Conservation (phyloP, 2,113 vertebrate genomes). For the Chrysemys picta region DNA sequence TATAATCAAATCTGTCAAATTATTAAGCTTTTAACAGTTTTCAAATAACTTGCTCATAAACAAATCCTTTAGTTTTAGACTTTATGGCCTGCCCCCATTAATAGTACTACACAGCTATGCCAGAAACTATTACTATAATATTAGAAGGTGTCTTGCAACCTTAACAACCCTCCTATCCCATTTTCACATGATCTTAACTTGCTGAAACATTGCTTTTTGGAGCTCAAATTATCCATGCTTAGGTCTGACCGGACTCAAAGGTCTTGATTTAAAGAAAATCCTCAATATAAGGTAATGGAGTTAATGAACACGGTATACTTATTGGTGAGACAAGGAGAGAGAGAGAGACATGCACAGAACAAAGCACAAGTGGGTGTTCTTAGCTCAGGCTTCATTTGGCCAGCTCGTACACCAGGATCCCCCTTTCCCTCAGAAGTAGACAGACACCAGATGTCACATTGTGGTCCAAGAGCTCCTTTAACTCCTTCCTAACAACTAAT, state of each 20-base stretch:
- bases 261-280: neutral
- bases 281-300: neutral
- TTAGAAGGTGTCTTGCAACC: neutral
- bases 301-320: neutral
- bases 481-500: neutral
- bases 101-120: neutral
- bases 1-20: neutral
- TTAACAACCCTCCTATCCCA: neutral
- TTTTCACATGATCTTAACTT: neutral
- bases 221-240: neutral
- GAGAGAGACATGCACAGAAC: no score
- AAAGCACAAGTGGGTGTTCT: neutral
- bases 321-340: neutral
- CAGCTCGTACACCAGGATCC: neutral
- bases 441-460: neutral
- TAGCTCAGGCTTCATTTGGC: neutral
- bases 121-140: neutral
- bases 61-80: neutral
- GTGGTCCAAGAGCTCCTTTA: neutral
- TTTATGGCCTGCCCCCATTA: neutral
- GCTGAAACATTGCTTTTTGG: neutral
- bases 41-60: neutral
- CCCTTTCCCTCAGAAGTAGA: neutral
- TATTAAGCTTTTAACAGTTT: neutral
- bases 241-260: neutral